Conservation (phyloP, 2,888 invertebrate species). For the Lutraria lutraria region DNA sequence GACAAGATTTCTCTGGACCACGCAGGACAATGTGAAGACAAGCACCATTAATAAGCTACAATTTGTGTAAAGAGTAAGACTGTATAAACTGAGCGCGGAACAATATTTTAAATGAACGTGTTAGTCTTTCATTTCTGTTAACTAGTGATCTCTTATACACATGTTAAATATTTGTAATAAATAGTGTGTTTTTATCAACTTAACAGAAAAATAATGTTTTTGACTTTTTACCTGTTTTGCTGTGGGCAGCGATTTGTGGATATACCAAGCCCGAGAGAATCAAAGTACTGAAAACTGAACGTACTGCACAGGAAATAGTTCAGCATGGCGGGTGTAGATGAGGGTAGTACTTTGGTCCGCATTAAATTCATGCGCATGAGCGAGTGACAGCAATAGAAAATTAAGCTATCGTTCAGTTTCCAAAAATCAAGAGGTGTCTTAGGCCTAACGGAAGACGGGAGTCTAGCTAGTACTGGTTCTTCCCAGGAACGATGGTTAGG, state of each 20-base stretch:
- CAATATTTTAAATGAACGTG: not conserved
- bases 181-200: not conserved
- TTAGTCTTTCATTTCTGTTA: not conserved
- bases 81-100: not conserved
- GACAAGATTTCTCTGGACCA: slow-evolving; percentile 24
- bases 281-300: not conserved
- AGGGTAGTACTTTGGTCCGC: too few species aligned
- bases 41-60: not conserved
- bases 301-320: not conserved
- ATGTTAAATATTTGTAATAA: not conserved
- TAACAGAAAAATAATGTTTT: not conserved
- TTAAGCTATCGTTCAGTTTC: too few species aligned
- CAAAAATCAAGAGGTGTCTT: too few species aligned
- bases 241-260: not conserved
- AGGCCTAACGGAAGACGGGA: too few species aligned
- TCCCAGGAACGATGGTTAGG: too few species aligned
- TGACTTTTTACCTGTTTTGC: not conserved
- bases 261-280: not conserved
- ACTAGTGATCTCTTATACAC: not conserved
- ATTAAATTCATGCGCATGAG: too few species aligned
- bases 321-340: too few species aligned
- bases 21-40: slow-evolving; percentile 27
- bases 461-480: too few species aligned
- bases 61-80: not conserved
- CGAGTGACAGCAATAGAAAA: too few species aligned